Evolutionary conservation across 1,140 invertebrate genomes (phyloP).

Genomic region (Anoplolepis gracilipes): DNA sequence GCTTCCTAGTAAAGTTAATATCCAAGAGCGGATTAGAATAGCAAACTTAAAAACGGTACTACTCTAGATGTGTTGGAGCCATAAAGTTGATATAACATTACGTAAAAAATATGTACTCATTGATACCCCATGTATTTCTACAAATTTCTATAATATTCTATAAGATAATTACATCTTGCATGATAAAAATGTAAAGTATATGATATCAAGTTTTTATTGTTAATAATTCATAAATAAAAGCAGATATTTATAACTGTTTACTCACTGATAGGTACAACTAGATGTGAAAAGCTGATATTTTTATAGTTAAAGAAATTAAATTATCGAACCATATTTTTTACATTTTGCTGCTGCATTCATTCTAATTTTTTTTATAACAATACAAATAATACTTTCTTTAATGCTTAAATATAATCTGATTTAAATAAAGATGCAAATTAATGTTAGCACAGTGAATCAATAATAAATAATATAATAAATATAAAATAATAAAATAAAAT

Average conservation of each 20-base stretch:
- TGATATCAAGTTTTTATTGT: not conserved
- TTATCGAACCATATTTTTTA: too few species aligned
- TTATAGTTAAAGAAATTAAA: too few species aligned
- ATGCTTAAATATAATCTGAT: too few species aligned
- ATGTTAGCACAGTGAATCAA: too few species aligned
- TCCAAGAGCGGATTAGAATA: not conserved
- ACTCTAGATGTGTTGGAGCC: not conserved
- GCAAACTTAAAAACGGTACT: constrained; percentile 3
- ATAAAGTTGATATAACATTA: not conserved
- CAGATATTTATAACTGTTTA: not conserved
- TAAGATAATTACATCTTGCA: not conserved
- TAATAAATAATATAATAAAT: too few species aligned
- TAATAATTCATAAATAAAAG: constrained; percentile 4
- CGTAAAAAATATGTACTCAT: not conserved
- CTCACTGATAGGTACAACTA: too few species aligned
- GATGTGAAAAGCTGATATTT: too few species aligned
- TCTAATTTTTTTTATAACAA: not conserved
- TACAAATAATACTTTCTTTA: too few species aligned
- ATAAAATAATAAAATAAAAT: too few species aligned
- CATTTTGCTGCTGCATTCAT: not conserved
- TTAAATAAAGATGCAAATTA: too few species aligned
- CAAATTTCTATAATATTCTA: not conserved
- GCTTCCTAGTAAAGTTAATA: constrained; percentile 16
- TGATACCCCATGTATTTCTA: not conserved
- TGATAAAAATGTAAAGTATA: not conserved